phyloP scores from a whole-genome alignment of 2,113 vertebrate species.

The Vulpes vulpes region DNA sequence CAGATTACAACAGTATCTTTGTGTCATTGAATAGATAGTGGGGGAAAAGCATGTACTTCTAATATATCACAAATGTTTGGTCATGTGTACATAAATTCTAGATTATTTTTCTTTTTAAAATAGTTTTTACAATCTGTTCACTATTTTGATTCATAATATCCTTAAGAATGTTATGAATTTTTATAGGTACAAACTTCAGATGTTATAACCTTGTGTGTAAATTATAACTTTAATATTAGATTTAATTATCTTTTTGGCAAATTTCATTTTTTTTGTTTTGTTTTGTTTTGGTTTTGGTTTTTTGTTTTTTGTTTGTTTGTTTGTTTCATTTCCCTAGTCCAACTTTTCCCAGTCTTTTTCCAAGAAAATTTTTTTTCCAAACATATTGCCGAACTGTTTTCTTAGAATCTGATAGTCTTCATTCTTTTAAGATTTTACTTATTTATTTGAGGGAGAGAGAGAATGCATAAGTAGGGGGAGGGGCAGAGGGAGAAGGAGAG shows the following conservation, averaged over 20 bases:
- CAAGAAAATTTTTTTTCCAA: not conserved
- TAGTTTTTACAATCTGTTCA: not conserved
- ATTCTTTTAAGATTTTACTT: not conserved
- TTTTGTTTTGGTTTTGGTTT: too few relatives aligned
- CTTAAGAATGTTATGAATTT: not conserved
- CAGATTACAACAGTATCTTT: not conserved
- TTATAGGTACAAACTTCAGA: not conserved
- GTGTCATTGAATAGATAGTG: not conserved
- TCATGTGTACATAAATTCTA: not conserved
- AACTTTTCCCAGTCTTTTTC: not conserved
- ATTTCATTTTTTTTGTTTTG: not conserved
- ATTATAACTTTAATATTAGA: not conserved
- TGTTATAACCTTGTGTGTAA: not conserved
- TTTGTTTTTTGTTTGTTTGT: too few relatives aligned
- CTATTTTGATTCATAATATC: not conserved
- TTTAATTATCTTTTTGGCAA: not conserved
- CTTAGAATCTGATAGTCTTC: not conserved
- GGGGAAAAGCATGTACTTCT: not conserved
- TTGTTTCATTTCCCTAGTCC: not conserved
- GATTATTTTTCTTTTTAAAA: conserved; percentile 19
- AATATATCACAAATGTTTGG: not conserved
- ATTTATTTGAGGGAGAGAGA: not conserved
- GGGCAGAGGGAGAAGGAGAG: not conserved
- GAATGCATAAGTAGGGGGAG: not conserved
- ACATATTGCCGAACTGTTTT: not conserved